Evolutionary conservation across 2,797 vertebrate species (phyloP).

Genomic region (Ictinia mississippiensis): DNA sequence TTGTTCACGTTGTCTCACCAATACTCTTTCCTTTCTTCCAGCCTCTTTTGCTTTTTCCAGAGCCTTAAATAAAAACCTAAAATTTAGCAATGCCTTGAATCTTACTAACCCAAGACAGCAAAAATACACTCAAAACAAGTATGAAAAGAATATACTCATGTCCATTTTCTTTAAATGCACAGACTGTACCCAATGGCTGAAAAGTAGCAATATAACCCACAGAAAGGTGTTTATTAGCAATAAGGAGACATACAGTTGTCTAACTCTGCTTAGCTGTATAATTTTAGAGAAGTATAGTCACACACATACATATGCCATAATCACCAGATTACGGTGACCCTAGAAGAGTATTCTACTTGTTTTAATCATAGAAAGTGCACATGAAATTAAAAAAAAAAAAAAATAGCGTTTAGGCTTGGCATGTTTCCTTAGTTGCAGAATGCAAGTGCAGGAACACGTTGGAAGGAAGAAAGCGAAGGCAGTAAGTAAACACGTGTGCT

Average conservation of each 20-base stretch:
- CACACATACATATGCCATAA: not conserved
- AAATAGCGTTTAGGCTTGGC: not conserved
- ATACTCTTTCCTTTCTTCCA: constrained; percentile 88
- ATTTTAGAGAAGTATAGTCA: not conserved
- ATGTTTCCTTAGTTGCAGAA: not conserved
- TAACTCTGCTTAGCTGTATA: not conserved
- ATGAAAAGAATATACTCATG: not conserved
- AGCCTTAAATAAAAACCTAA: constrained; percentile 77
- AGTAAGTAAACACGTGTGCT: not conserved
- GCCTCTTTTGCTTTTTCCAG: constrained; percentile 98
- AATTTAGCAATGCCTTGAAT: not conserved
- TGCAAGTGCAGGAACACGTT: not conserved
- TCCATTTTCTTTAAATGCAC: not conserved
- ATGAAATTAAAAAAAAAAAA: not conserved
- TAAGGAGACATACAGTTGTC: not conserved
- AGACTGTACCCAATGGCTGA: not conserved
- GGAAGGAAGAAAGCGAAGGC: not conserved
- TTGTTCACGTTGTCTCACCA: constrained; percentile 92
- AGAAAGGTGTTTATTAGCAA: not conserved
- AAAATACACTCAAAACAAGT: not conserved
- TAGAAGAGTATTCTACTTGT: not conserved
- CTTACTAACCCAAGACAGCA: not conserved
- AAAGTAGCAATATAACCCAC: not conserved
- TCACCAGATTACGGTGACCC: not conserved
- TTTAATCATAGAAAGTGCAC: not conserved